phyloP scores from a whole-genome alignment of 1,140 invertebrate species.

The Hycleus phaleratus region DNA sequence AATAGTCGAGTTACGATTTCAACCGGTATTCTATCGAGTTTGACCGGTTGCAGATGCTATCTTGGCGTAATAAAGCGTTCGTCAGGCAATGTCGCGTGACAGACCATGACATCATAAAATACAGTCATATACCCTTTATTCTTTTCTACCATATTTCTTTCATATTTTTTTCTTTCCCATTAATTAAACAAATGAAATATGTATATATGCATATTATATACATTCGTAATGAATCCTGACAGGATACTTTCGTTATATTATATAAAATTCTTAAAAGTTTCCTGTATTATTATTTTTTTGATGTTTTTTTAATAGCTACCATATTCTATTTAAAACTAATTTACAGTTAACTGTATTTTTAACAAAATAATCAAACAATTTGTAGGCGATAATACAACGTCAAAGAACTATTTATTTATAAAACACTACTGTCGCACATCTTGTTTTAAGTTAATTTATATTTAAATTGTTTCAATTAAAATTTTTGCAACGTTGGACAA shows the following conservation, averaged over 20 bases:
- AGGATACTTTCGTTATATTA: background rate
- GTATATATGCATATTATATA: constrained; percentile 15
- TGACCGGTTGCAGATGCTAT: constrained; percentile 29
- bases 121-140: constrained; percentile 30
- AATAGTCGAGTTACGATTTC: constrained; percentile 14
- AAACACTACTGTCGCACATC: constrained; percentile 4
- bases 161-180: constrained; percentile 23
- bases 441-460: constrained; percentile 14
- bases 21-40: constrained; percentile 21
- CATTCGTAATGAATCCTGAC: constrained; percentile 15
- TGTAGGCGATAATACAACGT: no score
- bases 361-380: no score
- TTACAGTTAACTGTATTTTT: background rate
- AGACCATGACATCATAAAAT: constrained; percentile 32
- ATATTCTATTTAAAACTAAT: background rate
- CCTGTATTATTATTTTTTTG: background rate
- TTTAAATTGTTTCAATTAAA: constrained; percentile 14
- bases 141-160: constrained; percentile 23
- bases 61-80: constrained; percentile 24
- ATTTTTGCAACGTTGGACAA: constrained; percentile 3
- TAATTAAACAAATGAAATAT: constrained; percentile 31
- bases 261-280: background rate
- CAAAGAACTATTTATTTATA: constrained; percentile 9
- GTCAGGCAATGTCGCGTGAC: constrained; percentile 30
- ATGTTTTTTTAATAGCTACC: no score